Conservation (phyloP, 2,113 vertebrate genomes). For the crab-eating macaque (Macaca fascicularis) region DNA sequence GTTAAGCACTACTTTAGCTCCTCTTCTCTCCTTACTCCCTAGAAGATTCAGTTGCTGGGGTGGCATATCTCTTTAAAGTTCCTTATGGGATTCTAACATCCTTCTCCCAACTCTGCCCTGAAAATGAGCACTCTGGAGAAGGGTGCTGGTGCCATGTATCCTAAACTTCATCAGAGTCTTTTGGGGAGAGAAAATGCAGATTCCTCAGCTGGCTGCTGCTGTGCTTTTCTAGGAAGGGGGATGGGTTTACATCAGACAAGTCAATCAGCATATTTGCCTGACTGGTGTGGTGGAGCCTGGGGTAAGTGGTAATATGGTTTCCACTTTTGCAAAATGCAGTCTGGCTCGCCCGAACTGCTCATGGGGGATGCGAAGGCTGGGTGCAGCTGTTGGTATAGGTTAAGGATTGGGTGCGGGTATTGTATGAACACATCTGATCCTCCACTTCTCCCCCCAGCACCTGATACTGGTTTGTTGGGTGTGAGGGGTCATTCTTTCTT, state of each 20-base stretch:
- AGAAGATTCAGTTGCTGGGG: neutral
- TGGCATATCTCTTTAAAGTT: neutral
- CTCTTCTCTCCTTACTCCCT: neutral
- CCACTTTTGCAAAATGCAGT: neutral
- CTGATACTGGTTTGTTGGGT: neutral
- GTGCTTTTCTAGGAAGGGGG: neutral
- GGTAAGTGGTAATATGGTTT: neutral
- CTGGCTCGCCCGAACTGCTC: fast-evolving
- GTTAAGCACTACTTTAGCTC: neutral
- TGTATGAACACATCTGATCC: neutral
- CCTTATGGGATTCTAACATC: neutral
- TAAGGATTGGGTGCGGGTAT: too few relatives aligned
- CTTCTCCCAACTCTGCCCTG: neutral
- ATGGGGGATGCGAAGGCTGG: neutral
- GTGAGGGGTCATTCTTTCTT: neutral
- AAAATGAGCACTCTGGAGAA: neutral
- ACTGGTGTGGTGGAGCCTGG: neutral
- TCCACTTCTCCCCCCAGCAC: neutral
- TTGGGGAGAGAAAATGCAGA: neutral
- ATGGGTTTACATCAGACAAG: neutral
- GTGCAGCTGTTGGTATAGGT: neutral
- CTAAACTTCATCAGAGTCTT: neutral
- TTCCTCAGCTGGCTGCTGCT: neutral
- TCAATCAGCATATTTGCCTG: neutral
- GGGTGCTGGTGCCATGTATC: neutral